Base-by-base conservation (phyloP, 2,888 invertebrate species). In the Eremobia ochroleuca region DNA sequence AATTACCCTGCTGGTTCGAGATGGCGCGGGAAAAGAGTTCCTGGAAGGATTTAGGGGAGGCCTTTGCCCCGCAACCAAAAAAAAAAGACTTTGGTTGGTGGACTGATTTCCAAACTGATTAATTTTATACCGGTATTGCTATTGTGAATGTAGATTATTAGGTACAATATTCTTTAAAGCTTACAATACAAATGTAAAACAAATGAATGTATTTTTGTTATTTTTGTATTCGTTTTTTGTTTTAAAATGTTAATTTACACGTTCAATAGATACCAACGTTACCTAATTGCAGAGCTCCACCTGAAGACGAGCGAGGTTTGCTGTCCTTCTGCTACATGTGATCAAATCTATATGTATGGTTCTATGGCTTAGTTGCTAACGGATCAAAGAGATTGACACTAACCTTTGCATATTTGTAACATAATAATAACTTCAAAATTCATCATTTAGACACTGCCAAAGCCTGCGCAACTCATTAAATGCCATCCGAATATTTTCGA, bases 401-500 rank as follows among this genome's bases (percentile, higher is more conserved):
- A 46, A 79, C 76, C 62, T 80, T 67, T 80, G 0, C 31, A 78
- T 37, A 49, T 25, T 4, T 55, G n/a, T 31, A 37, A 68, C 28
- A 49, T 6, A 46, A 59, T 76, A 70, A 76, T 76, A 67, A 9
- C 55, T 40, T 49, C 74, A 80, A 83, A 86, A 85, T 83, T 88
- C 81, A 82, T 85, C 81, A 86, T 88, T 85, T 73, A 77, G 72
- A 59, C 68, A 90, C 75, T 58, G 28, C 70, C 70, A 82, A 84
- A 71, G 87, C 6, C 90, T 90, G 87, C 91, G 93, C 90, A 93
- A 93, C 91, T 89, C 86, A 94, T 93, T 92, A 93, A 94, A 95
- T 95, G 94, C 92, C 93, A 94, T 92, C 92, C 83, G 92, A 94
- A 92, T 92, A 93, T 92, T 90, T 90, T 91, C 88, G 89, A 94